phyloP scores from a whole-genome alignment of 2,888 invertebrate species.

The Theodoxus fluviatilis region DNA sequence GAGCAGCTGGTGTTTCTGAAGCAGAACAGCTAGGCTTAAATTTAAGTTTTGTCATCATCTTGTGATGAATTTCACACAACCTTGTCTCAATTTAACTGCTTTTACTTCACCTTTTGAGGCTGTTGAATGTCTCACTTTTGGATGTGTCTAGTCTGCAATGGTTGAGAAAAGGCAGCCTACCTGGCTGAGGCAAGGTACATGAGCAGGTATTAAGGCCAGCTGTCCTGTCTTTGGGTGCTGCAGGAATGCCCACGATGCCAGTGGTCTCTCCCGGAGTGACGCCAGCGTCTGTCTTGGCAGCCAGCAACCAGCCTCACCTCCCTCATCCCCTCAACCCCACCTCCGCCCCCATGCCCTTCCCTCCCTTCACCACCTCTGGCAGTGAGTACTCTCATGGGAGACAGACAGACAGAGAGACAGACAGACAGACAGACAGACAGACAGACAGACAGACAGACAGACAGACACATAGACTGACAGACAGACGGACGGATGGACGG shows the following conservation, averaged over 20 bases:
- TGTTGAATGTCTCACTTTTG: too few species aligned
- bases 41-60: too few species aligned
- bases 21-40: too few species aligned
- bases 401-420: not conserved
- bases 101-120: not conserved
- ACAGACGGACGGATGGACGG: not conserved
- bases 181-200: too few species aligned
- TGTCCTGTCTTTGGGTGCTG: too few species aligned
- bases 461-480: slow-evolving; percentile 20
- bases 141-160: too few species aligned
- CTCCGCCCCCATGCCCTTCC: slow-evolving; percentile 28
- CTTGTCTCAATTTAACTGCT: not conserved
- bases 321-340: too few species aligned
- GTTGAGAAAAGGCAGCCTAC: too few species aligned
- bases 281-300: slow-evolving; percentile 20
- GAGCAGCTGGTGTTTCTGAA: too few species aligned
- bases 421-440: slow-evolving; percentile 26
- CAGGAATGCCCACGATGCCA: slow-evolving; percentile 47
- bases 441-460: slow-evolving; percentile 28
- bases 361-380: slow-evolving; percentile 32
- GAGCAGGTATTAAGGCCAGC: too few species aligned
- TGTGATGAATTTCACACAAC: not conserved
- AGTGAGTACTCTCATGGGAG: not conserved
- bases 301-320: too few species aligned
- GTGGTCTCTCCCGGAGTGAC: slow-evolving; percentile 36